These are phyloP conservation scores for Lontra canadensis DNA, from an alignment of 2,113 vertebrate genomes.

Conservation along the genomic window DNA sequence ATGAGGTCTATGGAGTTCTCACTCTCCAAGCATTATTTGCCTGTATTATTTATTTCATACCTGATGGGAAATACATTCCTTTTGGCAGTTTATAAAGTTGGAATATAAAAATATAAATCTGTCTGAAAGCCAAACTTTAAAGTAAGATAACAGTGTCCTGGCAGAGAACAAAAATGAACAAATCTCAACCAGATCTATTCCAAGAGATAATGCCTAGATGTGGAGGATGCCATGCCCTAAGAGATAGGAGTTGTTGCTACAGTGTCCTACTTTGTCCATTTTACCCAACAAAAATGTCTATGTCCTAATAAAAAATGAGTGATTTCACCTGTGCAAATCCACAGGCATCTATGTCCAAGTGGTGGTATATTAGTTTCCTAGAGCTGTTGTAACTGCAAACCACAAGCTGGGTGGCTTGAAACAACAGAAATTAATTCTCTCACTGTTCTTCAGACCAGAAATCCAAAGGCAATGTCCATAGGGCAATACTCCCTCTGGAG, in stretches of 20 bases:
- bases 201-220: not conserved
- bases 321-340: not conserved
- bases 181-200: not conserved
- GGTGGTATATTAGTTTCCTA: not conserved
- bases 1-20: not conserved
- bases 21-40: not conserved
- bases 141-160: not conserved
- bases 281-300: not conserved
- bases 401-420: not conserved
- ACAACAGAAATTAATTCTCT: not conserved
- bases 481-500: not conserved
- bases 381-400: not conserved
- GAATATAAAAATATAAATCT: slow-evolving; percentile 27
- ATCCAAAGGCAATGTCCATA: not conserved
- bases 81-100: not conserved
- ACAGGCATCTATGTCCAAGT: not conserved
- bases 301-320: not conserved
- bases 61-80: not conserved
- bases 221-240: not conserved
- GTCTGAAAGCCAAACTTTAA: not conserved
- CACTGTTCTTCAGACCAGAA: not conserved
- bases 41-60: not conserved
- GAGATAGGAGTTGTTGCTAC: not conserved
- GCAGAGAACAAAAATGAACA: not conserved
- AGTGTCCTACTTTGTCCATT: not conserved